Base-by-base conservation (phyloP, 2,113 vertebrate genomes). In the Fulmarus glacialis region DNA sequence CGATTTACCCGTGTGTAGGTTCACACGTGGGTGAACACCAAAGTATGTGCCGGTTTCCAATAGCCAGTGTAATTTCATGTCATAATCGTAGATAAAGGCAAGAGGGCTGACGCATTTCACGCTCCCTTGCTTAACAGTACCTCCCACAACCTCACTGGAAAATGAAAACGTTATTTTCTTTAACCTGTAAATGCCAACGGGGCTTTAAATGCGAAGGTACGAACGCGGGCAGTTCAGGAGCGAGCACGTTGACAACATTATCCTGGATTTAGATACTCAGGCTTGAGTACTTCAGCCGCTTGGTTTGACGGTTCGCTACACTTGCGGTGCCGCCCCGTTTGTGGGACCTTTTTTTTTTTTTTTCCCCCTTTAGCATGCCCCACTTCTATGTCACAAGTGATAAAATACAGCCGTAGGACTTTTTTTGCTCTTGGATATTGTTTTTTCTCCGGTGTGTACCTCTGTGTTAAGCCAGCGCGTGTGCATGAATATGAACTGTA, bases 51-150 rank as follows among this genome's bases (percentile, higher is more conserved):
- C n/a, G 38, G 12, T 47, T 55, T 93, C 32, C 9, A 30, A 26
- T 6, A 36, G 22, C n/a, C 21, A 0, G 0, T 6, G 17, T 15
- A 8, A 50, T 55, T 86, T 32, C 21, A 14, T 11, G 11, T 34
- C 14, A 0, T 70, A 15, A 7, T 30, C 2, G 1, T 7, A 18
- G 27, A 4, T 67, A n/a, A 75, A 86, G 50, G 29, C 38, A 22
- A 17, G 16, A 62, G 10, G 30, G 47, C 50, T 29, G 58, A 38
- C 3, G 2, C 0, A 0, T 78, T 82, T 53, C 56, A 15, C 0
- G 0, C 29, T 83, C 9, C 1, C 3, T 67, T 72, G 24, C 42
- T 66, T 42, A 47, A 22, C 8, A 3, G 15, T 5, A 3, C 24
- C 5, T 50, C 63, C 45, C 63, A 32, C 38, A 36, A 2, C 15